Conservation (phyloP, 2,888 invertebrate species). For the Mycalesis mineus region DNA sequence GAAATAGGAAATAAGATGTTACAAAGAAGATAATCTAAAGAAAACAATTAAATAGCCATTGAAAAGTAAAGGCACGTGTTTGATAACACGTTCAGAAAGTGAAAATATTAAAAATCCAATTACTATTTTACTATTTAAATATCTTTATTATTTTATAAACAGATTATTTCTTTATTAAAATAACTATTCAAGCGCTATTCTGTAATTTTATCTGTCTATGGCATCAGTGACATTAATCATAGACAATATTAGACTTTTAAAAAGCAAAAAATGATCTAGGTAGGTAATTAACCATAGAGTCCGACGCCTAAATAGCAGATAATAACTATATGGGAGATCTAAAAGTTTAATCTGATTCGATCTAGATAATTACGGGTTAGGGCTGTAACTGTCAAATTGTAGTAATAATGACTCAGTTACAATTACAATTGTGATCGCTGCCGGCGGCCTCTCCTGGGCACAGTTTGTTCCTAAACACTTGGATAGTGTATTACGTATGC, state of each 20-base stretch:
- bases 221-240: constrained; percentile 43
- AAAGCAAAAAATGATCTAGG: constrained; percentile 34
- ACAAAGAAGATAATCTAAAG: no score
- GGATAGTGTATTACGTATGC: constrained; percentile 10
- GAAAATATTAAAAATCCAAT: no score
- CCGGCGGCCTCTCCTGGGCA: constrained; percentile 27
- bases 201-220: background rate
- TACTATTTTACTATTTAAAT: no score
- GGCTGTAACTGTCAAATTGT: constrained; percentile 46
- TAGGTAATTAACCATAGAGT: constrained; percentile 36
- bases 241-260: constrained; percentile 30
- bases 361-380: constrained; percentile 52
- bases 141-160: no score
- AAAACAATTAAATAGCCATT: no score
- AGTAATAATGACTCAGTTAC: constrained; percentile 60
- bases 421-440: constrained; percentile 17
- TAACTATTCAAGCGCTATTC: no score
- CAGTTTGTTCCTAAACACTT: constrained; percentile 44
- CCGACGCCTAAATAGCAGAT: constrained; percentile 42
- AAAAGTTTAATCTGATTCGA: constrained; percentile 32
- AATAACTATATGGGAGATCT: constrained; percentile 22
- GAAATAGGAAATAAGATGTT: no score
- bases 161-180: no score
- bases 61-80: no score
- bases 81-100: no score